These are phyloP conservation scores for Sipha maydis DNA, from an alignment of 2,888 invertebrate genomes.

Conservation along the genomic window DNA sequence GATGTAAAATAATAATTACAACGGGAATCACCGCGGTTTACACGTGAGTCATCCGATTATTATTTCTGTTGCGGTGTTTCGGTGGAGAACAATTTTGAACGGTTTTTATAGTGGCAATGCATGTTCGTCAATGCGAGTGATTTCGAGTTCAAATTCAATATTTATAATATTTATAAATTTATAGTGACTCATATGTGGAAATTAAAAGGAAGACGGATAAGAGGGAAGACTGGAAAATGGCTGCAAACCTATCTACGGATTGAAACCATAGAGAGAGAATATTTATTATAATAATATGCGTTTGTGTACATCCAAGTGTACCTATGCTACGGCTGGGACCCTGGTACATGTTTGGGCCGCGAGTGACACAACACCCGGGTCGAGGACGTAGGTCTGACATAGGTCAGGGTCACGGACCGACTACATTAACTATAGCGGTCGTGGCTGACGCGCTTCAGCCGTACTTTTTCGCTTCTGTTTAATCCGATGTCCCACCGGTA, in stretches of 20 bases:
- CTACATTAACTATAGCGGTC: neutral
- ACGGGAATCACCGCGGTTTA: neutral
- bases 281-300: neutral
- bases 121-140: too few species aligned
- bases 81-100: neutral
- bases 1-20: neutral
- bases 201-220: too few species aligned
- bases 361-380: slow-evolving; percentile 34
- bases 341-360: slow-evolving; percentile 39
- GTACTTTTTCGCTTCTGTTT: neutral
- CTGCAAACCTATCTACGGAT: too few species aligned
- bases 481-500: neutral
- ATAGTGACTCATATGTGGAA: too few species aligned
- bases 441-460: neutral
- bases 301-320: neutral
- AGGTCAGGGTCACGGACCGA: slow-evolving; percentile 38
- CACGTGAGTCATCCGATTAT: neutral
- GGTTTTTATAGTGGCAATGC: neutral
- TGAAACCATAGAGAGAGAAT: too few species aligned
- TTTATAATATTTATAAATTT: too few species aligned
- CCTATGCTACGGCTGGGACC: neutral
- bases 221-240: too few species aligned
- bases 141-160: too few species aligned
- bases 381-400: slow-evolving; percentile 12
- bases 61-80: neutral